Base-by-base conservation (phyloP, 1,140 invertebrate species). In the Zaprionus ornatus region DNA sequence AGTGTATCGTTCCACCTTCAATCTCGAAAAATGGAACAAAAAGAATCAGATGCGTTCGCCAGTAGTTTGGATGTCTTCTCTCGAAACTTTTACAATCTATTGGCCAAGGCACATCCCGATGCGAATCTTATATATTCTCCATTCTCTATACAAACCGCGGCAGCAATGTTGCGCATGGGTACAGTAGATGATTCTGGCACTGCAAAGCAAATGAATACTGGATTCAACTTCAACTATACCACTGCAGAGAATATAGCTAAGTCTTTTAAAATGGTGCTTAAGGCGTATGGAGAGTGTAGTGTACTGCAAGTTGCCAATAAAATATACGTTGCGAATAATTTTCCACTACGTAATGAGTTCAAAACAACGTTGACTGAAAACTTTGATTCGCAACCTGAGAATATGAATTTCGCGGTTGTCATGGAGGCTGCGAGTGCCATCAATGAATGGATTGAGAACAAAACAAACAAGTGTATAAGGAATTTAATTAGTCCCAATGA, bases 401-500 rank as follows among this genome's bases (percentile, higher is more conserved):
- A 93, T 6, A 80, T 96, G 0, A 85, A 95, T 91, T 96, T 96
- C 76, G 42, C 55, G 1, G 65, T 91, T 67, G 90, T 70, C 12
- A 42, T 75, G 23, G 78, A 83, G 7, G 81, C 93, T 21, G 93
- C 94, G 2, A 63, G 92, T 1, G 83, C 71, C 4, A 96, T 97
- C 13, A 97, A 97, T 84, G 29, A 61, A 4, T 97, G 96, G 96
- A 95, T 97, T 5, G 94, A 95, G 82, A 74, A 93, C 1, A 93
- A 95, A 86, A 98, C 97, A 1, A 94, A 96, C 60, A 91, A 95
- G 15, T 95, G 95, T 87, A 96, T 97, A 61, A 94, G 94, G 77
- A 91, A 96, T 83, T 83, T 97, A 10, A 92, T 97, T n/a, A 79
- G 92, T 21, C 63, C 92, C 75, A 94, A 92, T 78, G 92, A 90